A percentile compares a stretch with the other conserved stretches of the same genome.
These are phyloP conservation scores for Erinaceus europaeus DNA, from an alignment of 2,113 vertebrate genomes.

Conservation along the genomic window DNA sequence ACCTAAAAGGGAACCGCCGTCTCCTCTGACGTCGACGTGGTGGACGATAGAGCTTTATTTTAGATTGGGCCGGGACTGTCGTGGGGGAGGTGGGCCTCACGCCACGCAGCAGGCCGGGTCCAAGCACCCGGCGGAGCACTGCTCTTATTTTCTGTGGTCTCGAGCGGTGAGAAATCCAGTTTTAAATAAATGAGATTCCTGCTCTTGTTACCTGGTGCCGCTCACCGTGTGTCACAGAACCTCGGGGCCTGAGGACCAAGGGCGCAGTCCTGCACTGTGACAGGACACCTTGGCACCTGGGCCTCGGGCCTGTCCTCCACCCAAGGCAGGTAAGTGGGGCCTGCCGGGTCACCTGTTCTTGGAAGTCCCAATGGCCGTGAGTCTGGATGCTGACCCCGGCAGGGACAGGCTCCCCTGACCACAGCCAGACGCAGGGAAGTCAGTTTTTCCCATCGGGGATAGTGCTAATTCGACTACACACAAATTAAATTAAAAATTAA, in stretches of 20 bases:
- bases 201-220: conserved; percentile 44
- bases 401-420: background rate
- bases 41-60: conserved; percentile 83
- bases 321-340: no score
- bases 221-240: background rate
- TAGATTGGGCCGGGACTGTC: conserved; percentile 82
- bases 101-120: no score
- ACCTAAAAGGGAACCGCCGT: conserved; percentile 86
- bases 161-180: conserved; percentile 73
- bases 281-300: background rate
- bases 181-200: conserved; percentile 72
- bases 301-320: background rate
- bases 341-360: no score
- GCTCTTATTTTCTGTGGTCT: conserved; percentile 83
- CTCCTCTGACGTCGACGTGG: conserved; percentile 86
- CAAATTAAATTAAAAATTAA: conserved; percentile 56
- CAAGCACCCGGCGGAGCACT: no score
- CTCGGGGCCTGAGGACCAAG: fast-evolving
- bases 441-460: background rate
- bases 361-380: no score
- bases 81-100: conserved; percentile 80
- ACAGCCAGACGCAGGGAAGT: fast-evolving
- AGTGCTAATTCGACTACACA: conserved; percentile 14
- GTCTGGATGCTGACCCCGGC: no score
- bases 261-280: background rate